Evolutionary conservation across 37 sponge, comb jelly and placozoan species (phyloP).

Genomic region (Corticium candelabrum): DNA sequence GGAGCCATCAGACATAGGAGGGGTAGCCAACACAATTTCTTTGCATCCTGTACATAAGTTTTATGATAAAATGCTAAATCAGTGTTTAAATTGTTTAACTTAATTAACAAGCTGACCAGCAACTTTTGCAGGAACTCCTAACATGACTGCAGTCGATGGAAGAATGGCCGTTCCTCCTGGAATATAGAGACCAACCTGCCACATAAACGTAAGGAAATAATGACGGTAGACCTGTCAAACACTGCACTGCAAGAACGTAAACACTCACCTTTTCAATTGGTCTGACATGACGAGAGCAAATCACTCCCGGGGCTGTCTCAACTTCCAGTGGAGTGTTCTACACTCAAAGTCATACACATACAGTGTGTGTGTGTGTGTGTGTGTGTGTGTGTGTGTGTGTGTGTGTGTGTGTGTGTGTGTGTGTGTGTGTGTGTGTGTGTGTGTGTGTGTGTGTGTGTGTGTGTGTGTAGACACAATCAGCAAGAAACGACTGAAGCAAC

Average conservation of each 20-base stretch:
- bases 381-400: conserved; percentile 11
- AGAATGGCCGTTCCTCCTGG: conserved; percentile 10
- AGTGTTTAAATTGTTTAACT: too few relatives aligned
- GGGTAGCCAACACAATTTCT: neutral
- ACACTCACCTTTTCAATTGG: conserved; percentile 6
- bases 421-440: conserved; percentile 5
- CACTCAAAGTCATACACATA: neutral
- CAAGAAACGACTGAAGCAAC: too few relatives aligned
- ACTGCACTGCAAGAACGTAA: neutral
- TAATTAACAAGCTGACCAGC: too few relatives aligned
- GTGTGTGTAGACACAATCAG: too few relatives aligned
- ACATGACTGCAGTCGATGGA: conserved; percentile 8
- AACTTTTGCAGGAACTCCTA: neutral
- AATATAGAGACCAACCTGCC: conserved; percentile 11
- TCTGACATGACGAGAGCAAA: neutral
- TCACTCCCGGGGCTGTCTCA: conserved; percentile 7
- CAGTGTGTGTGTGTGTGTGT: conserved; percentile 17
- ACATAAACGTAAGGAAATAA: neutral
- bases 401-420: conserved; percentile 11
- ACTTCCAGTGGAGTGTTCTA: neutral
- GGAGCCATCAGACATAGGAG: neutral
- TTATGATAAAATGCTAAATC: too few relatives aligned
- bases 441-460: conserved; percentile 5
- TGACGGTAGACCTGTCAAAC: neutral
- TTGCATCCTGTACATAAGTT: too few relatives aligned